Percentiles rank a stretch among this genome's conserved stretches.
phyloP scores from a whole-genome alignment of 2,888 invertebrate species.

The Charanyca ferruginea region DNA sequence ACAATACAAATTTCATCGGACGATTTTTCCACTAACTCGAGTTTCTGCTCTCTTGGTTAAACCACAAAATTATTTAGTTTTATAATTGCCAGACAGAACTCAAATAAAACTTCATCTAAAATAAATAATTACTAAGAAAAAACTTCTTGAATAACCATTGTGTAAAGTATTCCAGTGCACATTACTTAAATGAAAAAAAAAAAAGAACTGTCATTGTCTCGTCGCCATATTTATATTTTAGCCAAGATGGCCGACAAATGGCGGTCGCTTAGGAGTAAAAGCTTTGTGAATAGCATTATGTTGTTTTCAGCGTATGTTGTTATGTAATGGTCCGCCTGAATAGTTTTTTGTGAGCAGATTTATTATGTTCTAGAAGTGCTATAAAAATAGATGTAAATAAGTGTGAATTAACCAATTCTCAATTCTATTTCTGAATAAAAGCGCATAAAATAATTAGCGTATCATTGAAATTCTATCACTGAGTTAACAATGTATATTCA shows the following conservation, averaged over 20 bases:
- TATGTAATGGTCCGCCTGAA: constrained; percentile 17
- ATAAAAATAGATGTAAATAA: background rate
- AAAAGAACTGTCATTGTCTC: constrained; percentile 38
- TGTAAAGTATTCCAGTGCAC: constrained; percentile 10
- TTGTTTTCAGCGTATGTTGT: constrained; percentile 29
- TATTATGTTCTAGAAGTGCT: constrained; percentile 1
- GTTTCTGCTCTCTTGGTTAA: background rate
- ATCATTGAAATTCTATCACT: too few species aligned
- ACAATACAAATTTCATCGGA: background rate
- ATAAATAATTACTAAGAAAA: constrained; percentile 3
- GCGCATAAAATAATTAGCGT: too few species aligned
- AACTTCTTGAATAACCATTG: constrained; percentile 1
- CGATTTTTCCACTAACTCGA: background rate
- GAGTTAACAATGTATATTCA: too few species aligned
- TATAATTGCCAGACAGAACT: constrained; percentile 12
- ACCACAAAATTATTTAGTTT: constrained; percentile 2
- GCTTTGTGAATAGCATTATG: constrained; percentile 31
- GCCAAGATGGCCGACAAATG: constrained; percentile 52
- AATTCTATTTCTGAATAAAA: too few species aligned
- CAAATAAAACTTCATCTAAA: constrained; percentile 8
- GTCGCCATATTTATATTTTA: constrained; percentile 50
- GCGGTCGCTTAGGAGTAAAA: constrained; percentile 42
- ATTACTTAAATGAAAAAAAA: constrained; percentile 38
- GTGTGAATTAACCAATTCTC: background rate
- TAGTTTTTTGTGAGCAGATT: constrained; percentile 2